These are phyloP conservation scores for Cephus sareptanus DNA, from an alignment of 2,888 invertebrate genomes.

Conservation along the genomic window DNA sequence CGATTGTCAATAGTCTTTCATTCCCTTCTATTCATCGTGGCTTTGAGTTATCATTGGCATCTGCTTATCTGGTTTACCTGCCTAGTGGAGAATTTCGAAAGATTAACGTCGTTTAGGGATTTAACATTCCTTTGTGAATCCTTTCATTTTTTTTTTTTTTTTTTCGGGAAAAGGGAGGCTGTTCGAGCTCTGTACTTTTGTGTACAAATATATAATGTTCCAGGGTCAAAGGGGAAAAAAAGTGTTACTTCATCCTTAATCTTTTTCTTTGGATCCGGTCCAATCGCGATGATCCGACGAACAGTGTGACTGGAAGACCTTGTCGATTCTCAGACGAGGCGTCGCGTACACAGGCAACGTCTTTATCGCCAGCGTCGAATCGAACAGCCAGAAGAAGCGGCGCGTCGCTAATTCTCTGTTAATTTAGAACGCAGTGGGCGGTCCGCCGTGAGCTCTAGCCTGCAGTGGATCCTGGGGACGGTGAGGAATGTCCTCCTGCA, in stretches of 20 bases:
- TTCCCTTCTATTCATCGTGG: neutral
- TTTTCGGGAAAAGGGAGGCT: neutral
- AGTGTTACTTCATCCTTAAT: neutral
- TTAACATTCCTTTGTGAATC: neutral
- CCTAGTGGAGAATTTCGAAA: neutral
- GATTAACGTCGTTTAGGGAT: neutral
- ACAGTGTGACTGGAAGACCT: neutral
- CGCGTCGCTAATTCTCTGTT: conserved; percentile 33
- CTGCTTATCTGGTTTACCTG: neutral
- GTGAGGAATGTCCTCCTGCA: conserved; percentile 3
- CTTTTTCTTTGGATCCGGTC: neutral
- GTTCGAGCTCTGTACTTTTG: neutral
- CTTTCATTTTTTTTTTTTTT: neutral
- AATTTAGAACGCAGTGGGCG: conserved; percentile 31
- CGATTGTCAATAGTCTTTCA: neutral
- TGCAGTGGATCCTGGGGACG: neutral
- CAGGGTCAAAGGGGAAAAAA: neutral
- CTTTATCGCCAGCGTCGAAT: conserved; percentile 11
- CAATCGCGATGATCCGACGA: neutral
- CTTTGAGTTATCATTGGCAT: neutral
- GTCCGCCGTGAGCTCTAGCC: conserved; percentile 10
- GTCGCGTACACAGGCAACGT: neutral
- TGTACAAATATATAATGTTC: neutral
- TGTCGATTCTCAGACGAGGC: neutral
- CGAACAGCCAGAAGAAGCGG: conserved; percentile 14